Evolutionary conservation across 2,797 vertebrate genomes (phyloP).

Genomic region (Morelia viridis): DNA sequence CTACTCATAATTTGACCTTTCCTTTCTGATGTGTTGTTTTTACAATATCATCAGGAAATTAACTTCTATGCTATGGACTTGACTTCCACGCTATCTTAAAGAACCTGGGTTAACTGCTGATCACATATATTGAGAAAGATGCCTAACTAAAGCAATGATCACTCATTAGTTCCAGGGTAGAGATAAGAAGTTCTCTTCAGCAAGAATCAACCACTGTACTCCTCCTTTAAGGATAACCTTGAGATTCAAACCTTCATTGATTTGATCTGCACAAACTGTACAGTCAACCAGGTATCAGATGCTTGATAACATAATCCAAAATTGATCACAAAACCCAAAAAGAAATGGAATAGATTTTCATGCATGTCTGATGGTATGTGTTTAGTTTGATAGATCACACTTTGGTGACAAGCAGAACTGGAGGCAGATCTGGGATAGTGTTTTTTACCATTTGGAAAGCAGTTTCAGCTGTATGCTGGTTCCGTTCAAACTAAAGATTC

Average conservation of each 20-base stretch:
- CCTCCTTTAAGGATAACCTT: not conserved
- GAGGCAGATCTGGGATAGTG: not conserved
- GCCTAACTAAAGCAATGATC: not conserved
- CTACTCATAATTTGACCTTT: not conserved
- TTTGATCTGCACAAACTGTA: not conserved
- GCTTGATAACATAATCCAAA: not conserved
- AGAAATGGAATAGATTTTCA: not conserved
- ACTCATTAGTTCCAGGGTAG: not conserved
- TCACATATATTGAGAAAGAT: not conserved
- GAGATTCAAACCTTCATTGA: constrained; percentile 15
- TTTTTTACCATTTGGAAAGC: not conserved
- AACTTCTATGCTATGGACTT: no score
- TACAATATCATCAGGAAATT: not conserved
- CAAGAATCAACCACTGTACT: not conserved
- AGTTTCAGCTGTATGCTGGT: not conserved
- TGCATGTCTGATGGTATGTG: not conserved
- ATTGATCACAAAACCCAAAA: not conserved
- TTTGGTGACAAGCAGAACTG: not conserved
- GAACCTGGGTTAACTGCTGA: not conserved
- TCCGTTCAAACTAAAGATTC: constrained; percentile 30
- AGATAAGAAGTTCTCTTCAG: not conserved
- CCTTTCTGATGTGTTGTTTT: not conserved
- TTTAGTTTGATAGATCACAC: not conserved
- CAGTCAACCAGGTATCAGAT: not conserved
- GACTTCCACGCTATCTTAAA: not conserved